phyloP scores from a whole-genome alignment of 2,113 vertebrate species.

The Deroptyus accipitrinus region DNA sequence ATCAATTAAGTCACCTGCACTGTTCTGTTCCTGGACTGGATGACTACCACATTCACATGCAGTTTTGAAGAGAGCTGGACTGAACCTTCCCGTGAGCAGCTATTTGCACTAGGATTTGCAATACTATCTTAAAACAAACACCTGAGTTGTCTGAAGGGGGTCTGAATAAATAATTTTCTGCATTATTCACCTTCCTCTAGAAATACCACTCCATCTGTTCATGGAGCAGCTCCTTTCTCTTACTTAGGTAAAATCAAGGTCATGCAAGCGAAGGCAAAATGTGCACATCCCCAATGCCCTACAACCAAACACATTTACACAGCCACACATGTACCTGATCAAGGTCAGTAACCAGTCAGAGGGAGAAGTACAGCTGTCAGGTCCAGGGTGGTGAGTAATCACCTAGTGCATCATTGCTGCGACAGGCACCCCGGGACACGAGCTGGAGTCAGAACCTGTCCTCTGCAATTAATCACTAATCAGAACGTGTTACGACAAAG shows the following conservation, averaged over 20 bases:
- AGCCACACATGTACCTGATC: background rate
- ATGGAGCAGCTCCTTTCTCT: background rate
- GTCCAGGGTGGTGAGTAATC: conserved; percentile 55
- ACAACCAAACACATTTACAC: background rate
- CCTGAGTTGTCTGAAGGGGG: conserved; percentile 35
- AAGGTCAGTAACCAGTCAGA: conserved; percentile 31
- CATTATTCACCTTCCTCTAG: conserved; percentile 44
- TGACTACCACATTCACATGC: background rate
- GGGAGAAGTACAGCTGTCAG: conserved; percentile 60
- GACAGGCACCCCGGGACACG: conserved; percentile 61
- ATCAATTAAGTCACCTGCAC: background rate
- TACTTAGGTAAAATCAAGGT: background rate
- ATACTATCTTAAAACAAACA: conserved; percentile 38
- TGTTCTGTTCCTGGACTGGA: background rate
- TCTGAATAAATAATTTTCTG: conserved; percentile 42
- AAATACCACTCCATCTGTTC: conserved; percentile 41
- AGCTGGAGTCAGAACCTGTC: conserved; percentile 50
- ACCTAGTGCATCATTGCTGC: conserved; percentile 47
- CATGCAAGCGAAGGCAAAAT: background rate
- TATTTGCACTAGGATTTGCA: conserved; percentile 55
- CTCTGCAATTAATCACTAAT: conserved; percentile 54
- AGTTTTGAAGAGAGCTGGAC: background rate
- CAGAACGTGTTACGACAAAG: background rate
- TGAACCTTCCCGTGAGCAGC: background rate
- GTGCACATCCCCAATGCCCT: background rate